phyloP scores from a whole-genome alignment of 2,113 vertebrate genomes.

The Hipposideros armiger region DNA sequence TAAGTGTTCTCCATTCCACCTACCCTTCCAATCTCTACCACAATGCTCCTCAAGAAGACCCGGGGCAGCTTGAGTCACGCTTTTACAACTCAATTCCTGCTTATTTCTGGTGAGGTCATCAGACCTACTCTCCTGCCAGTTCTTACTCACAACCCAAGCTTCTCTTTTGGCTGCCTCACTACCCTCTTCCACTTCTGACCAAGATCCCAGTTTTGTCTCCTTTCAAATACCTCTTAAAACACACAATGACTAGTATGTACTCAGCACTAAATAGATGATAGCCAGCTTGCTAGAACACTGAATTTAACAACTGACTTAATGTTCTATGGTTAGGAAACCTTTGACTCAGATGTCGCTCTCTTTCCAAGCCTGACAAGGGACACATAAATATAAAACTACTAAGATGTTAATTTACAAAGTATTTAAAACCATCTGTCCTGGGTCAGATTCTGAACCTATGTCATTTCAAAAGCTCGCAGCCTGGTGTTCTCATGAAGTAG shows the following conservation, averaged over 20 bases:
- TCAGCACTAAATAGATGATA: background rate
- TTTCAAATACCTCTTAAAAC: background rate
- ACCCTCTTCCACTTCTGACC: background rate
- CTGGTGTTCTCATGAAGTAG: rapidly evolving
- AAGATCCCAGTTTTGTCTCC: background rate
- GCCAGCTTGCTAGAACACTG: background rate
- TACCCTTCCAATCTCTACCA: background rate
- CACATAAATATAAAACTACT: background rate
- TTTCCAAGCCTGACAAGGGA: background rate
- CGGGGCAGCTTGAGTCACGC: background rate
- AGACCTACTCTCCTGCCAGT: background rate
- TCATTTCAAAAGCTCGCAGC: rapidly evolving
- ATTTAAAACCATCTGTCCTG: background rate
- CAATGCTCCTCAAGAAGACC: background rate
- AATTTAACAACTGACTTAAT: background rate
- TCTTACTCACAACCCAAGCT: background rate
- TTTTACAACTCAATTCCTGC: background rate
- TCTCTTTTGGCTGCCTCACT: background rate
- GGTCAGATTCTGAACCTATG: background rate
- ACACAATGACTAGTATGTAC: background rate
- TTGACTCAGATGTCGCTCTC: background rate
- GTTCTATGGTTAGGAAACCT: background rate
- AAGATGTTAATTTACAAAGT: background rate
- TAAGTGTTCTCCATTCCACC: background rate
- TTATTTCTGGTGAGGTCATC: background rate